Percentiles rank a stretch among this genome's conserved stretches.
Evolutionary conservation across 2,888 invertebrate species (phyloP).

Genomic region (Folsomia manolachei): DNA sequence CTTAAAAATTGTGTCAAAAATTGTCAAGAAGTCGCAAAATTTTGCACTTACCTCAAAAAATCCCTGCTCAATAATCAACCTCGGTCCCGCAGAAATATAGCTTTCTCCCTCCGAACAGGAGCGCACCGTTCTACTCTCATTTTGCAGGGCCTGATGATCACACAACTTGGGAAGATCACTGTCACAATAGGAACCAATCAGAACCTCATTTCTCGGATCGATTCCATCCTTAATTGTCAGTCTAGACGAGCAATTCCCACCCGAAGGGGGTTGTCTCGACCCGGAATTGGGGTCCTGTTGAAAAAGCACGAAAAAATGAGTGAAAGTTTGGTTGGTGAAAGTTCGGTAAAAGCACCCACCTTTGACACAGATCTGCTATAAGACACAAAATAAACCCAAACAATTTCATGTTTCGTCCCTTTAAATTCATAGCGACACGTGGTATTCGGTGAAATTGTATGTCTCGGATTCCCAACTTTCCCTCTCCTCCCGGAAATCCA

Average conservation of each 20-base stretch:
- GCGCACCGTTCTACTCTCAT: conserved; percentile 70
- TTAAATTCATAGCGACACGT: conserved; percentile 82
- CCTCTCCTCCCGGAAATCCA: conserved; percentile 48
- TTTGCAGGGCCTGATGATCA: conserved; percentile 71
- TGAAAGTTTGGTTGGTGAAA: too few relatives aligned
- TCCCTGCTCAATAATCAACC: conserved; percentile 58
- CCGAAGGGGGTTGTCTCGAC: not conserved
- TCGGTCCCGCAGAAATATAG: conserved; percentile 66
- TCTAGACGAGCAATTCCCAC: conserved; percentile 64
- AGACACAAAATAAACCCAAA: conserved; percentile 84
- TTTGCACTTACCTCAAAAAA: conserved; percentile 43
- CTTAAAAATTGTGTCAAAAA: too few relatives aligned
- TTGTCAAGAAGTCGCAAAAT: too few relatives aligned
- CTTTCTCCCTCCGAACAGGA: conserved; percentile 78
- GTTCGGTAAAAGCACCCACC: too few relatives aligned
- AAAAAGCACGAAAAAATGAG: conserved; percentile 12
- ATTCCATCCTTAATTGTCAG: conserved; percentile 69
- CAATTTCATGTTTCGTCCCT: conserved; percentile 72
- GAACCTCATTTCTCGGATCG: conserved; percentile 38
- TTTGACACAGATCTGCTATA: conserved; percentile 78
- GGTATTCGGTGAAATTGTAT: conserved; percentile 79
- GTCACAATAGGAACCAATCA: conserved; percentile 70
- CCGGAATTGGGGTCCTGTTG: conserved; percentile 40
- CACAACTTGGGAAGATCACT: conserved; percentile 74
- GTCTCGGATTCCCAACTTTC: conserved; percentile 61